Percentiles rank a stretch among this genome's conserved stretches.
These are phyloP conservation scores for Trachelus tabidus DNA, from an alignment of 2,888 invertebrate species.

Conservation along the genomic window DNA sequence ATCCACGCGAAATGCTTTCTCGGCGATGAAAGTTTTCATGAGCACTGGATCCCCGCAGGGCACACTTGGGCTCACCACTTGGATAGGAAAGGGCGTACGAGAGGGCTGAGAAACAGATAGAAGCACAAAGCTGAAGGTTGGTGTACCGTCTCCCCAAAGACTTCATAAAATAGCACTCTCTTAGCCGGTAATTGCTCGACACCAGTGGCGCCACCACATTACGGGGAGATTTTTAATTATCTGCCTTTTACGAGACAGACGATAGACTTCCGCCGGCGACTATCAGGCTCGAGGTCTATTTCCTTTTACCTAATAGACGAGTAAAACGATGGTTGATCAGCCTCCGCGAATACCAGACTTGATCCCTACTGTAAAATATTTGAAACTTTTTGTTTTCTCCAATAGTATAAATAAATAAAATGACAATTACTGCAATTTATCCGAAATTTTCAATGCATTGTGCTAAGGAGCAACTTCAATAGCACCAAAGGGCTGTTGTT, in stretches of 20 bases:
- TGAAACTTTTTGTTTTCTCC: not conserved
- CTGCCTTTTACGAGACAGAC: slow-evolving; percentile 21
- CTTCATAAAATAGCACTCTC: slow-evolving; percentile 8
- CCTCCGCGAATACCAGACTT: not conserved
- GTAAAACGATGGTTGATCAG: not conserved
- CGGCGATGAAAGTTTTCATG: slow-evolving; percentile 1
- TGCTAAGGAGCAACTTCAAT: not conserved
- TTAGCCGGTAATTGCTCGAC: slow-evolving; percentile 7
- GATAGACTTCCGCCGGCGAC: slow-evolving; percentile 16
- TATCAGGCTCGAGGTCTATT: not conserved
- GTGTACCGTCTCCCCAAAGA: not conserved
- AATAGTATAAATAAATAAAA: not conserved
- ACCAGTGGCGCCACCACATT: not conserved
- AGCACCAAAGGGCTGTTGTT: slow-evolving; percentile 1
- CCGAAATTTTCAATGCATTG: not conserved
- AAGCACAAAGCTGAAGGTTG: not conserved
- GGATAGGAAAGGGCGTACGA: not conserved
- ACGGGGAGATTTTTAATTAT: slow-evolving; percentile 5
- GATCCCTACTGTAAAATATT: not conserved
- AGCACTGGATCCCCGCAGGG: slow-evolving; percentile 2
- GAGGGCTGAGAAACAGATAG: not conserved
- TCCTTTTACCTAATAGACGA: not conserved
- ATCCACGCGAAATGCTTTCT: not conserved
- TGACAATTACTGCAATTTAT: not conserved
- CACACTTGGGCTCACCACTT: slow-evolving; percentile 2